Conservation (phyloP, 1,140 invertebrate species). For the Helicoverpa zea region DNA sequence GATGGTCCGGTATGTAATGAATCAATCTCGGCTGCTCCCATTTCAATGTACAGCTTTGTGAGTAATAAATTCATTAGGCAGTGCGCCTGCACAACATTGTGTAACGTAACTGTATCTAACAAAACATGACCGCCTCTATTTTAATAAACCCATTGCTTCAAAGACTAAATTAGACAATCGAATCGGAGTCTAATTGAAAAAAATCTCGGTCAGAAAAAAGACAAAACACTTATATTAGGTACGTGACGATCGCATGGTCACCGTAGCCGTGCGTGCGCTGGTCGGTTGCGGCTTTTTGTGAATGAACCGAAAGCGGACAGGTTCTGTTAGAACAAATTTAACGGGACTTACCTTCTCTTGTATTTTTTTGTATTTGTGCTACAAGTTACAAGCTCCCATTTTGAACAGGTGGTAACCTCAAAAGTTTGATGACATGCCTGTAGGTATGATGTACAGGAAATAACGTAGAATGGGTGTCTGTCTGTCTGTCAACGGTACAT, state of each 20-base stretch:
- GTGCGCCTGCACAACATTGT: constrained; percentile 18
- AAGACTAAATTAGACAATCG: constrained; percentile 43
- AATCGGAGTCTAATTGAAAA: constrained; percentile 49
- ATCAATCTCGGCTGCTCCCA: constrained; percentile 33
- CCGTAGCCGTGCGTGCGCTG: constrained; percentile 69
- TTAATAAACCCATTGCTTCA: constrained; percentile 46
- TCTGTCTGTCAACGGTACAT: constrained; percentile 5
- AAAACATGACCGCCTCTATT: constrained; percentile 38
- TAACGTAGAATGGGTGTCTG: constrained; percentile 1
- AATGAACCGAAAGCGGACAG: constrained; percentile 73
- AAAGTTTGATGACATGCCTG: constrained; percentile 32
- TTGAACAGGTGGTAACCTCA: constrained; percentile 44
- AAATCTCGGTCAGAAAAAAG: constrained; percentile 48
- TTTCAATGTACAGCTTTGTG: constrained; percentile 17
- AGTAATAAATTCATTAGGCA: constrained; percentile 8
- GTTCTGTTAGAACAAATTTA: constrained; percentile 81
- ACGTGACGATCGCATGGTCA: constrained; percentile 63
- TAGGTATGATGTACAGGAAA: constrained; percentile 42
- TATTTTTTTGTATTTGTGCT: constrained; percentile 57
- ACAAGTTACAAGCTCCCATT: constrained; percentile 51
- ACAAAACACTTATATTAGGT: constrained; percentile 54
- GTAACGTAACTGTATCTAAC: constrained; percentile 43
- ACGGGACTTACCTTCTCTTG: constrained; percentile 70
- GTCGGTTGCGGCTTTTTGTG: constrained; percentile 75
- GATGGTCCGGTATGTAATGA: not conserved